phyloP scores from a whole-genome alignment of 2,113 vertebrate species.

The Pimephales promelas region DNA sequence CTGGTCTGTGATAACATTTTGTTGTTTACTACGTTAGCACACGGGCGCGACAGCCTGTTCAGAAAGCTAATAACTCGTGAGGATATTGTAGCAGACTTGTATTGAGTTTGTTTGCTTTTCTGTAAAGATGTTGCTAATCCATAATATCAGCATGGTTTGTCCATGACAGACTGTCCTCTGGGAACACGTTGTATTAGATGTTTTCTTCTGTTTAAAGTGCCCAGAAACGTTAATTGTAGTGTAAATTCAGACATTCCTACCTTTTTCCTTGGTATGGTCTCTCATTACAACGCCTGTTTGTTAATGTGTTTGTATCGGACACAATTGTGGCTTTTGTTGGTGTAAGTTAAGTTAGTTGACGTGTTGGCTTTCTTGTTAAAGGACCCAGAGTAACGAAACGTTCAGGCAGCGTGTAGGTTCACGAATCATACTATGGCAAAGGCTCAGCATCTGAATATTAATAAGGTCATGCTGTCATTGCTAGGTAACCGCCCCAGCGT shows the following conservation, averaged over 20 bases:
- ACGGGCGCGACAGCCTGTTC: background rate
- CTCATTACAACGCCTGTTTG: background rate
- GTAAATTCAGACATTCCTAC: constrained; percentile 3
- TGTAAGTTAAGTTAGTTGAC: background rate
- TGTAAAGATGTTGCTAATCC: background rate
- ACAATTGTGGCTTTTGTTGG: background rate
- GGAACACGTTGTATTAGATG: background rate
- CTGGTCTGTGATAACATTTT: background rate
- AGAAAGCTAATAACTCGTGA: background rate
- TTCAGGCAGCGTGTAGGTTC: background rate
- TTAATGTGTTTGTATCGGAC: background rate
- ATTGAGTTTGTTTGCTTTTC: background rate
- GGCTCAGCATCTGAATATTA: background rate
- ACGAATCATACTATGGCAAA: background rate
- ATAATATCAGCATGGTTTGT: background rate
- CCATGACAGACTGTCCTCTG: background rate
- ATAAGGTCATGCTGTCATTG: background rate
- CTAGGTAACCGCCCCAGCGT: background rate
- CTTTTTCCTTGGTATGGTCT: background rate
- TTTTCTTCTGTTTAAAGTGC: background rate
- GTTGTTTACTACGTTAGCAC: too few relatives aligned
- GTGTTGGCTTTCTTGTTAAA: constrained; percentile 11
- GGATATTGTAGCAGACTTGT: background rate
- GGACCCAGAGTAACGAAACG: background rate
- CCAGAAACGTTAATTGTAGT: background rate